Percentiles rank a stretch among this genome's conserved stretches.
These are phyloP conservation scores for Podarcis lilfordi DNA, from an alignment of 2,797 vertebrate genomes.

Conservation along the genomic window DNA sequence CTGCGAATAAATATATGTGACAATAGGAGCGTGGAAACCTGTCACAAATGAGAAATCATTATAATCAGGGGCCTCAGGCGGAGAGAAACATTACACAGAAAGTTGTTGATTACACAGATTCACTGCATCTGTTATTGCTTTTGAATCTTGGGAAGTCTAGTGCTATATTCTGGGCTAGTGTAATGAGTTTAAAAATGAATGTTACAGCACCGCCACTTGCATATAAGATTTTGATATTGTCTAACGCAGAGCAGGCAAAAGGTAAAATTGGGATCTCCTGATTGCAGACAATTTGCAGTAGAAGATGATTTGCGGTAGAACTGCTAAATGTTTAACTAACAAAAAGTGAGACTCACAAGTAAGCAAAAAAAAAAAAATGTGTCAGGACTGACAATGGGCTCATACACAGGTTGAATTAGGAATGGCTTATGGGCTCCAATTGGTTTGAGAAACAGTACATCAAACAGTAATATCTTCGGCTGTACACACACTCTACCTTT, in stretches of 20 bases:
- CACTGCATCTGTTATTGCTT: background rate
- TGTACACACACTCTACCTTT: too few species aligned
- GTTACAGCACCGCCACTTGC: background rate
- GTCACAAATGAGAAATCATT: conserved; percentile 9
- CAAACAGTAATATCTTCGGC: too few species aligned
- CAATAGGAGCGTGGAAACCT: background rate
- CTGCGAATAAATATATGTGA: background rate
- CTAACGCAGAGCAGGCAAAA: background rate
- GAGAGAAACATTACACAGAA: background rate
- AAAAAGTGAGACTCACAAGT: background rate
- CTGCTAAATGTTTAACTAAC: background rate
- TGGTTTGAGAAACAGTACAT: too few species aligned
- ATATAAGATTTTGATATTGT: background rate
- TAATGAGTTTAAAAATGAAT: background rate
- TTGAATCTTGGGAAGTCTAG: background rate
- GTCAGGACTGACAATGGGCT: background rate
- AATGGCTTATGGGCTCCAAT: too few species aligned
- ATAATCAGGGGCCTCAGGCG: background rate
- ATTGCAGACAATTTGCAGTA: background rate
- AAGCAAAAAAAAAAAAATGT: background rate
- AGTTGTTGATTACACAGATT: conserved; percentile 2
- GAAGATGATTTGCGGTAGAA: background rate
- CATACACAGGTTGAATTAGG: background rate
- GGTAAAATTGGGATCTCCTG: background rate
- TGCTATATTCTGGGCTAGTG: background rate